phyloP scores from a whole-genome alignment of 2,888 invertebrate genomes.

The Neuroscelio doddi region DNA sequence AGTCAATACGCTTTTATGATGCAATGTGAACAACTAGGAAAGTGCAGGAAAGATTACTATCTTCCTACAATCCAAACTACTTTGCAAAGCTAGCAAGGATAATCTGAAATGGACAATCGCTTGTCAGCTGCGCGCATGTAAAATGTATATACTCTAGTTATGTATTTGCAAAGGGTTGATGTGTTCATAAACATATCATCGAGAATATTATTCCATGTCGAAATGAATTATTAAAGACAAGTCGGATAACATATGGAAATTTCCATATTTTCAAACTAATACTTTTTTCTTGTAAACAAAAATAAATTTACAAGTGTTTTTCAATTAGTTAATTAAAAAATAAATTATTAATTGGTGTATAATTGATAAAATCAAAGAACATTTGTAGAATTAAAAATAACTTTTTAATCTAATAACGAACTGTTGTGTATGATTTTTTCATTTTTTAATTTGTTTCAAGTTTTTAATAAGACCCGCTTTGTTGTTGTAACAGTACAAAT shows the following conservation, averaged over 20 bases:
- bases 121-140: constrained; percentile 28
- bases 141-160: constrained; percentile 14
- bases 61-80: constrained; percentile 7
- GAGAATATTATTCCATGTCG: constrained; percentile 52
- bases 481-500: no score
- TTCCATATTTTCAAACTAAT: no score
- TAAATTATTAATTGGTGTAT: no score
- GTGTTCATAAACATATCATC: constrained; percentile 5
- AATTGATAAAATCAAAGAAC: no score
- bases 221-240: constrained; percentile 58
- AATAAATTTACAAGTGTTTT: no score
- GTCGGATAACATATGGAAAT: constrained; percentile 36
- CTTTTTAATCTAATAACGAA: no score
- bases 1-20: background rate
- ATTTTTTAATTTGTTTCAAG: no score
- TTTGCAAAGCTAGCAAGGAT: constrained; percentile 12
- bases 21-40: background rate
- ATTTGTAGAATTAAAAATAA: no score
- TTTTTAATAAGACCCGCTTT: no score
- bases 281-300: background rate
- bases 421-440: no score
- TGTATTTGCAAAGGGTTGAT: background rate
- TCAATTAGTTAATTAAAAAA: no score
- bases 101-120: constrained; percentile 26
- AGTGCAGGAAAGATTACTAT: constrained; percentile 1